A percentile compares a stretch with the other conserved stretches of the same genome.
These are phyloP conservation scores for Ganaspis brasiliensis DNA, from an alignment of 2,888 invertebrate species.

Conservation along the genomic window DNA sequence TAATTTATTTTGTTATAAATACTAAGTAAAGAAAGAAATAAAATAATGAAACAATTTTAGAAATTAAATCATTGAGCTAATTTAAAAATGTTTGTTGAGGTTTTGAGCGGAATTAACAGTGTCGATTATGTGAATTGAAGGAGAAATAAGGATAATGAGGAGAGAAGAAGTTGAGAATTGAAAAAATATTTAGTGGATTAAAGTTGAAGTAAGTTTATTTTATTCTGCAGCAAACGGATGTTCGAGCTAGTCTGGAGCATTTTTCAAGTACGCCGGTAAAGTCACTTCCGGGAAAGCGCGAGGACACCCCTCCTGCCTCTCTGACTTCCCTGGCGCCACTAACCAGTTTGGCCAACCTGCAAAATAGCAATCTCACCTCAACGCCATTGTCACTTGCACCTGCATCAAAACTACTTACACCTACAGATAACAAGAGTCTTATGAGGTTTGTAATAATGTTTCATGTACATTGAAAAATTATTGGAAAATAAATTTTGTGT, in stretches of 20 bases:
- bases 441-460: constrained; percentile 73
- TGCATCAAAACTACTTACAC: constrained; percentile 77
- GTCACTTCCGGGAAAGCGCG: constrained; percentile 77
- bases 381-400: constrained; percentile 78
- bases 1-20: no score
- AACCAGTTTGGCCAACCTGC: constrained; percentile 79
- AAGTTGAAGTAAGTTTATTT: constrained; percentile 14
- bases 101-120: no score
- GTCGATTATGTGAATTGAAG: no score
- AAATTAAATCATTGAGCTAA: no score
- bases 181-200: not conserved
- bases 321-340: constrained; percentile 78
- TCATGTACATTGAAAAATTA: no score
- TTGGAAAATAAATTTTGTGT: no score
- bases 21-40: no score
- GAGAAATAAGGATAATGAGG: no score
- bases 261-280: constrained; percentile 79
- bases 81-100: no score
- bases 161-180: not conserved
- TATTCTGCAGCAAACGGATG: constrained; percentile 76
- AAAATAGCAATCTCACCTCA: constrained; percentile 77
- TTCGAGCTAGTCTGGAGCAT: constrained; percentile 78
- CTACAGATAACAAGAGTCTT: constrained; percentile 80
- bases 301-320: constrained; percentile 79
- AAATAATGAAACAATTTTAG: no score